phyloP scores from a whole-genome alignment of 2,888 invertebrate genomes.

The Chelonus formosanus region DNA sequence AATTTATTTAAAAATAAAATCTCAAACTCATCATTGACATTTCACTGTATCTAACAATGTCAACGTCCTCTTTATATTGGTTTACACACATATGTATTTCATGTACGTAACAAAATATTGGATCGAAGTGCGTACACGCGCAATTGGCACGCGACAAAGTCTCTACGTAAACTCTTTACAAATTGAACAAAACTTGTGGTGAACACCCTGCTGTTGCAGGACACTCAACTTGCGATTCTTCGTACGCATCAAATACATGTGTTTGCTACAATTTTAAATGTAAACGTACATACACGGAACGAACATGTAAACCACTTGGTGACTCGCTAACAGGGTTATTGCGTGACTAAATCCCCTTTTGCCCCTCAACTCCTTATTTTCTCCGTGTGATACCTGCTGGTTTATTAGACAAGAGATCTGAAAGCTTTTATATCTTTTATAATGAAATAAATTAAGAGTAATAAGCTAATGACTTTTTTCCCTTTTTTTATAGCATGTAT shows the following conservation, averaged over 20 bases:
- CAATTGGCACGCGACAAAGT: constrained; percentile 46
- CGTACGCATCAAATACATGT: constrained; percentile 17
- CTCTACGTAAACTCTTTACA: neutral
- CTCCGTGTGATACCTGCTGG: constrained; percentile 3
- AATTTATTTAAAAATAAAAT: too few relatives aligned
- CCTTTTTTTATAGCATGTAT: too few relatives aligned
- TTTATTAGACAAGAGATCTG: constrained; percentile 13
- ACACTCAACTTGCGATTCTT: constrained; percentile 8
- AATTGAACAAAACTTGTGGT: neutral
- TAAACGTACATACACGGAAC: constrained; percentile 6
- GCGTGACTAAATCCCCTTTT: constrained; percentile 49
- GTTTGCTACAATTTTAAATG: constrained; percentile 11
- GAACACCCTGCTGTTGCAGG: constrained; percentile 11
- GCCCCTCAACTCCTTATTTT: neutral
- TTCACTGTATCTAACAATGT: too few relatives aligned
- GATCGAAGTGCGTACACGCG: constrained; percentile 40
- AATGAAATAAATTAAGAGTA: constrained; percentile 4
- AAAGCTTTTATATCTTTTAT: neutral
- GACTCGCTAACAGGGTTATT: constrained; percentile 60
- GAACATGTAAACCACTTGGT: constrained; percentile 47
- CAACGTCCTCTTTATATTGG: too few relatives aligned
- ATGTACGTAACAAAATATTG: constrained; percentile 19
- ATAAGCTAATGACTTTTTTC: too few relatives aligned
- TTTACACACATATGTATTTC: constrained; percentile 5
- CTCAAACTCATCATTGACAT: too few relatives aligned